Evolutionary conservation across 2,113 vertebrate species (phyloP), one percentile per base, ranked within the genome.

Genomic region (Nipponia nippon): DNA sequence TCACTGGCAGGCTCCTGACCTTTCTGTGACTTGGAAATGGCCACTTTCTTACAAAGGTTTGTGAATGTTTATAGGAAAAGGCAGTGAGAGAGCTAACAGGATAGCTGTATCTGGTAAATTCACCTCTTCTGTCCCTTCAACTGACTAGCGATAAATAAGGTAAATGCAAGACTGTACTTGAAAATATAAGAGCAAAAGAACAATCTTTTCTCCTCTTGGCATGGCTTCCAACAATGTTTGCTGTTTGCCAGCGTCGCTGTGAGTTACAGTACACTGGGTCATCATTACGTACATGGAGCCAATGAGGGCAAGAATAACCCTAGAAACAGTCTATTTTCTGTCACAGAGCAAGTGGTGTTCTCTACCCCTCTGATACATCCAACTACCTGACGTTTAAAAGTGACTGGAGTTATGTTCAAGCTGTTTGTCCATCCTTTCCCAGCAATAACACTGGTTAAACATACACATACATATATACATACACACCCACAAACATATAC

Each of bases 101-200:
- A 29, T 50, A 56, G 47, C 65, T 73, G 16, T 38, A 19, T 71
- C 76, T 81, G 65, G 52, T 72, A 69, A 76, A 91, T 87, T 84
- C 83, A 63, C 65, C 56, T 75, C 66, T 46, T 75, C 42, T 83
- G 70, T 75, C 47, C 63, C 56, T 66, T 67, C 52, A 61, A 10
- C 56, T 83, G 61, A 62, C 61, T 53, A 72, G 91, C 0, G 2
- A 93, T 95, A 93, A 94, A 92, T 90, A 93, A 91, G 65, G 77
- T 11, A 82, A 94, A 77, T 55, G 38, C 47, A 81, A 38, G 61
- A 42, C 30, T 91, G 40, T 78, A 42, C 82, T 93, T 78, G 62
- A 93, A 95, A 95, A 93, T 73, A 50, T 59, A 93, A 83, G 72
- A 87, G n/a, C 59, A 81, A 71, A 81, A 89, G 76, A 78, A 92